These are phyloP conservation scores for Gobionotothen gibberifrons DNA, from an alignment of 2,797 vertebrate species.

Conservation along the genomic window DNA sequence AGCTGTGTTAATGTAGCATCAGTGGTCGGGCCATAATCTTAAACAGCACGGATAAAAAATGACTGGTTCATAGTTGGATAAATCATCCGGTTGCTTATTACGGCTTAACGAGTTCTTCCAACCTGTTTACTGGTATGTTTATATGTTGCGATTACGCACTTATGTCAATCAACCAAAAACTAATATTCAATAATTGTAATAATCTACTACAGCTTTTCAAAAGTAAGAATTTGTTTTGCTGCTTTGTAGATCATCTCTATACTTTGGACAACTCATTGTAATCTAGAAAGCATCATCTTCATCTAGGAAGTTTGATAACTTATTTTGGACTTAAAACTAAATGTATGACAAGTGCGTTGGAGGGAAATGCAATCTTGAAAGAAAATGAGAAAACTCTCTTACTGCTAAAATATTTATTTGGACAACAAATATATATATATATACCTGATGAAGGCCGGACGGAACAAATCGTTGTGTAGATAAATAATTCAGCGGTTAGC, in stretches of 20 bases:
- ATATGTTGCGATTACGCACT: neutral
- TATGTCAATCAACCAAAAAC: neutral
- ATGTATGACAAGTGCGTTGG: no score
- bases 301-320: neutral
- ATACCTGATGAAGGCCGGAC: no score
- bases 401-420: no score
- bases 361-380: no score
- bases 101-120: slow-evolving; percentile 19
- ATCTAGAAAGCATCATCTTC: neutral
- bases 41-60: slow-evolving; percentile 21
- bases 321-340: no score
- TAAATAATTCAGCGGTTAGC: no score
- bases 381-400: no score
- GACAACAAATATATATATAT: no score
- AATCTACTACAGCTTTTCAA: neutral
- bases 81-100: slow-evolving; percentile 30
- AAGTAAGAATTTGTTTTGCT: neutral
- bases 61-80: slow-evolving; percentile 29
- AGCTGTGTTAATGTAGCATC: slow-evolving; percentile 37
- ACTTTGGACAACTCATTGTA: neutral
- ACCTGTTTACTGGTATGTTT: neutral
- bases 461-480: no score
- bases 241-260: neutral
- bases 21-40: slow-evolving; percentile 13
- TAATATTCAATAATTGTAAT: neutral